Evolutionary conservation across 2,888 invertebrate species (phyloP).

Genomic region (Dascillus cervinus): DNA sequence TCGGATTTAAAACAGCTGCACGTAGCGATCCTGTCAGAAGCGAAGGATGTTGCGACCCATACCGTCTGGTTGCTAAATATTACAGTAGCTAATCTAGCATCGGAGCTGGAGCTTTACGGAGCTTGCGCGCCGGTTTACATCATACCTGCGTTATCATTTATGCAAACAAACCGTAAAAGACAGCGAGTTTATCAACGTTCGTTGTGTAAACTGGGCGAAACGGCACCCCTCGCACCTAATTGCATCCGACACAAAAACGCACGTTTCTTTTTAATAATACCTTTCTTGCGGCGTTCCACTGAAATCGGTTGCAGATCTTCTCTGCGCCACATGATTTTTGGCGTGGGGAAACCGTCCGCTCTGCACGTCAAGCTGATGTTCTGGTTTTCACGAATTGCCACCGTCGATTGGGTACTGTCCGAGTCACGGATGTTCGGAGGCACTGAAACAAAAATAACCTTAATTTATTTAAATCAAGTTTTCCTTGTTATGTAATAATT

Average conservation of each 20-base stretch:
- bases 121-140: constrained; percentile 28
- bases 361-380: constrained; percentile 88
- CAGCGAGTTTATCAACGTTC: constrained; percentile 7
- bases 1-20: constrained; percentile 16
- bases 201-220: not conserved
- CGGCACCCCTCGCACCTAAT: no score
- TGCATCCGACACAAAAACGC: no score
- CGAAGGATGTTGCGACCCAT: constrained; percentile 25
- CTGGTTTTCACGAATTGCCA: constrained; percentile 88
- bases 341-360: constrained; percentile 84
- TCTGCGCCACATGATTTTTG: constrained; percentile 88
- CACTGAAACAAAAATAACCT: constrained; percentile 51
- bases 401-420: constrained; percentile 84
- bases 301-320: constrained; percentile 85
- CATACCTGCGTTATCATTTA: constrained; percentile 27
- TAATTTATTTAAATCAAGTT: no score
- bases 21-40: constrained; percentile 20
- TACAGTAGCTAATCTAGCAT: constrained; percentile 37
- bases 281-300: constrained; percentile 79
- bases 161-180: constrained; percentile 21
- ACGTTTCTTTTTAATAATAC: no score
- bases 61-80: constrained; percentile 35
- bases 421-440: constrained; percentile 90
- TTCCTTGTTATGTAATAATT: no score
- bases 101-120: constrained; percentile 25